A percentile compares a stretch with the other conserved stretches of the same genome.
phyloP scores from a whole-genome alignment of 2,797 vertebrate genomes.

The Chelidonichthys spinosus region DNA sequence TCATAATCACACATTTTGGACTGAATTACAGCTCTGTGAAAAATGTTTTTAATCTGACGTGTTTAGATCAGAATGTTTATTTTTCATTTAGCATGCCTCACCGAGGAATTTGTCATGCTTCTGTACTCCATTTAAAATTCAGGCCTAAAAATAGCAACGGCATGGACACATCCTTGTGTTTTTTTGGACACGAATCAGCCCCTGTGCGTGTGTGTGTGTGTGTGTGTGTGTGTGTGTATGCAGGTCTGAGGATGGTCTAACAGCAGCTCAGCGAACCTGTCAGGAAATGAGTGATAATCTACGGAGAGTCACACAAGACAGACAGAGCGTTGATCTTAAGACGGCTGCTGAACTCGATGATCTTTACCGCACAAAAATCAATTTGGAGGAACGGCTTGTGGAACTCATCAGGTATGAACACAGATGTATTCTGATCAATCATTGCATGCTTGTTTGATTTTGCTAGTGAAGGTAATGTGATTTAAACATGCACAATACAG shows the following conservation, averaged over 20 bases:
- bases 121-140: background rate
- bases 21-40: constrained; percentile 58
- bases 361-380: constrained; percentile 92
- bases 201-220: background rate
- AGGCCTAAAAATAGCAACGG: constrained; percentile 2
- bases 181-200: background rate
- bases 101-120: constrained; percentile 5
- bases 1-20: constrained; percentile 68
- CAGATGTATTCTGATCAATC: background rate
- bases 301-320: constrained; percentile 82
- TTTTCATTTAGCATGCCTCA: constrained; percentile 11
- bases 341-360: constrained; percentile 92
- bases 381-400: constrained; percentile 94
- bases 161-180: background rate
- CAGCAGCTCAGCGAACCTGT: constrained; percentile 80
- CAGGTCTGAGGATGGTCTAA: constrained; percentile 87
- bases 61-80: constrained; percentile 39
- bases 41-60: constrained; percentile 45
- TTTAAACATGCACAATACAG: background rate
- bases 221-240: constrained; percentile 1
- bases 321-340: constrained; percentile 87
- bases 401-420: constrained; percentile 89
- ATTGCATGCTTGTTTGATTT: background rate
- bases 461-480: background rate
- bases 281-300: constrained; percentile 87